Percentiles rank a stretch among this genome's conserved stretches.
These are phyloP conservation scores for Theodoxus fluviatilis DNA, from an alignment of 2,888 invertebrate species.

Conservation along the genomic window DNA sequence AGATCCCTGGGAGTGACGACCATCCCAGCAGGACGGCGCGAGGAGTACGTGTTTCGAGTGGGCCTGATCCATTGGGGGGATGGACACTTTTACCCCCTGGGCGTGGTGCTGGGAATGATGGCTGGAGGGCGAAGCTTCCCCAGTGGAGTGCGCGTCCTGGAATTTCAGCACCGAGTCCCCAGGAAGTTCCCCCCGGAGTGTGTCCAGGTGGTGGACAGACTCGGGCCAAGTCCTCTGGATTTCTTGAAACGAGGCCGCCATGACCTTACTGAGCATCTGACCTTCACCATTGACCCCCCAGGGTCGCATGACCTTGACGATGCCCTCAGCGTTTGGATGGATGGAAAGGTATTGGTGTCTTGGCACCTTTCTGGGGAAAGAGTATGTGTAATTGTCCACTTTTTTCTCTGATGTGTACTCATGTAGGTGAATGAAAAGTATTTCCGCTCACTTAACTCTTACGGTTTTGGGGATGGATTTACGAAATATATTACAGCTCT, in stretches of 20 bases:
- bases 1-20: too few relatives aligned
- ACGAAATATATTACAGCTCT: too few relatives aligned
- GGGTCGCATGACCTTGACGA: slow-evolving; percentile 39
- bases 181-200: background rate
- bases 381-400: too few relatives aligned
- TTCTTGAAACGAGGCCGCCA: background rate
- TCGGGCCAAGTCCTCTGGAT: background rate
- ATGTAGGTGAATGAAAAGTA: too few relatives aligned
- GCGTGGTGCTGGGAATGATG: slow-evolving; percentile 39
- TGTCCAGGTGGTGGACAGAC: background rate
- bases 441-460: too few relatives aligned
- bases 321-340: slow-evolving; percentile 37
- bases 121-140: slow-evolving; percentile 24
- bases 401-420: too few relatives aligned
- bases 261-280: slow-evolving; percentile 33
- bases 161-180: slow-evolving; percentile 18
- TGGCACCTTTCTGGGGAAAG: too few relatives aligned
- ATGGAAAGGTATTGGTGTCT: too few relatives aligned
- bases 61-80: slow-evolving; percentile 38
- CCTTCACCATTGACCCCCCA: slow-evolving; percentile 42
- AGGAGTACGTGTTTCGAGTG: slow-evolving; percentile 39
- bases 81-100: slow-evolving; percentile 37
- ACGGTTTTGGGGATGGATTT: too few relatives aligned
- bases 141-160: slow-evolving; percentile 12
- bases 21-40: too few relatives aligned